A percentile compares a stretch with the other conserved stretches of the same genome.
Evolutionary conservation across 1,140 invertebrate species (phyloP).

Genomic region (Pseudobourletiella spinata): DNA sequence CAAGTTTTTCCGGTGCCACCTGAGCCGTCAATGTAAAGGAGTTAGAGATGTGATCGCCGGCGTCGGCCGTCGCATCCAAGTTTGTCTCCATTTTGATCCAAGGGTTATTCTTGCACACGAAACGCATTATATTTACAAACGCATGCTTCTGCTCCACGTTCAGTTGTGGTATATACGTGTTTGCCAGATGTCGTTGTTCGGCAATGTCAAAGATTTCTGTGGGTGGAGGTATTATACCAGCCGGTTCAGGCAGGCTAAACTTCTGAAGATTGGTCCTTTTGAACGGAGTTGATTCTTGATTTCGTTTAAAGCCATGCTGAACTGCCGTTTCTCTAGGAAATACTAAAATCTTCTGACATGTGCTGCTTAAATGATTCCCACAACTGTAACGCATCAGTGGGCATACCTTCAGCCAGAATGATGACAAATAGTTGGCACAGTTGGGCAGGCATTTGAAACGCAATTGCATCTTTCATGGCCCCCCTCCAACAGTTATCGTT

Average conservation of each 20-base stretch:
- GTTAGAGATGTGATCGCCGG: background rate
- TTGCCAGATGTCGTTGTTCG: too few relatives aligned
- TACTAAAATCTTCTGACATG: slow-evolving; percentile 24
- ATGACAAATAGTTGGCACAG: slow-evolving; percentile 31
- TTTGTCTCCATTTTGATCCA: too few relatives aligned
- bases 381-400: slow-evolving; percentile 18
- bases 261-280: background rate
- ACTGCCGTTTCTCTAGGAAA: too few relatives aligned
- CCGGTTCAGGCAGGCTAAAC: background rate
- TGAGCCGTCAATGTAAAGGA: too few relatives aligned
- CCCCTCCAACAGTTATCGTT: slow-evolving; percentile 39
- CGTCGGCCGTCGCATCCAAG: background rate
- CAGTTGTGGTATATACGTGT: too few relatives aligned
- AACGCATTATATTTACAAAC: too few relatives aligned
- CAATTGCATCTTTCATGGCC: slow-evolving; percentile 31
- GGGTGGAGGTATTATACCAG: too few relatives aligned
- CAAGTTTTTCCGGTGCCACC: too few relatives aligned
- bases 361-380: slow-evolving; percentile 21
- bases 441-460: slow-evolving; percentile 17
- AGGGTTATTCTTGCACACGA: too few relatives aligned
- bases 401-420: slow-evolving; percentile 24
- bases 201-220: too few relatives aligned
- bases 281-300: background rate
- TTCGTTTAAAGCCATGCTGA: too few relatives aligned
- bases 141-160: too few relatives aligned